These are phyloP conservation scores for Calliopsis andreniformis DNA, from an alignment of 1,140 invertebrate species.

Conservation along the genomic window DNA sequence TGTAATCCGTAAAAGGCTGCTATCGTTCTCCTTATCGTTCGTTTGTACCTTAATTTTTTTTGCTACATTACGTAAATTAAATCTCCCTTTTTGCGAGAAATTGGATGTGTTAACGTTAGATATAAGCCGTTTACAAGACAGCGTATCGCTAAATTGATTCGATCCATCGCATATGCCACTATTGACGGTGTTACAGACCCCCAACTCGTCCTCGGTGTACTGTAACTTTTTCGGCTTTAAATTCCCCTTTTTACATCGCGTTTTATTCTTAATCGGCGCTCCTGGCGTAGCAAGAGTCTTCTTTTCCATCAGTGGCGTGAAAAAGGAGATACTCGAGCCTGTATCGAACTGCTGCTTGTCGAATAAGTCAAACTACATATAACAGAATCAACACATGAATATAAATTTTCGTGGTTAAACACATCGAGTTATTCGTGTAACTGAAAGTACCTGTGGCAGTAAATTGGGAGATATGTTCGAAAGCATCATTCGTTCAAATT, in stretches of 20 bases:
- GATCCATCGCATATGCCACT: background rate
- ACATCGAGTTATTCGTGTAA: background rate
- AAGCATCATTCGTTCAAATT: background rate
- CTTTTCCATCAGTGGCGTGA: constrained; percentile 33
- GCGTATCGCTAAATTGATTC: background rate
- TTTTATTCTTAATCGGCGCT: constrained; percentile 64
- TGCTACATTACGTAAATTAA: background rate
- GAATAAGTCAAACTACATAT: constrained; percentile 7
- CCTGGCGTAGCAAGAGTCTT: constrained; percentile 22
- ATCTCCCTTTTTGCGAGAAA: background rate
- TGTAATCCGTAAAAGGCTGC: background rate
- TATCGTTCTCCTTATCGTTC: constrained; percentile 47
- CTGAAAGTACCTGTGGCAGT: constrained; percentile 15
- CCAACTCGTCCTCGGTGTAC: constrained; percentile 55
- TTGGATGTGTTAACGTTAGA: background rate
- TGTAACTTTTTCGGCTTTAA: constrained; percentile 68
- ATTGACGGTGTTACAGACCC: background rate
- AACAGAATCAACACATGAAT: background rate
- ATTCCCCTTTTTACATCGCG: constrained; percentile 40
- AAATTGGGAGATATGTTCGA: background rate
- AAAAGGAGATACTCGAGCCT: background rate
- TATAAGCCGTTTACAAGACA: background rate
- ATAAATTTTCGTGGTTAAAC: background rate
- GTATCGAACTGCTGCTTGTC: background rate
- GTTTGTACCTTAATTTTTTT: constrained; percentile 15